These are phyloP conservation scores for Drosophila cognata DNA, from an alignment of 2,888 invertebrate species.

Conservation along the genomic window DNA sequence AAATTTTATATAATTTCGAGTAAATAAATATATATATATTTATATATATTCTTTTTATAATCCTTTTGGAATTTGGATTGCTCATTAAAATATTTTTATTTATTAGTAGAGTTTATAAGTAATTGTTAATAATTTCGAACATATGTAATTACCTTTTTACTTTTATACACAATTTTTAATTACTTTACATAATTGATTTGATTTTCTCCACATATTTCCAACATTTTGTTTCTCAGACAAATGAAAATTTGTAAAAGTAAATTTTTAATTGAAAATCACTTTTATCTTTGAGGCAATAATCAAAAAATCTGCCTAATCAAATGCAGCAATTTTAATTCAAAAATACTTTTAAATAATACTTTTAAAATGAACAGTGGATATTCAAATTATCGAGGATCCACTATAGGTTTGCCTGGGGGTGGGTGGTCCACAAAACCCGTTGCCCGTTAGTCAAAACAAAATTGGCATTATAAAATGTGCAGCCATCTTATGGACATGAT, in stretches of 20 bases:
- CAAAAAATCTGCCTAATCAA: background rate
- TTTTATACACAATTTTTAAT: background rate
- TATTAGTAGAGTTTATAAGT: background rate
- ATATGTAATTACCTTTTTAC: background rate
- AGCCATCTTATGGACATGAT: slow-evolving; percentile 7
- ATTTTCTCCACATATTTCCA: background rate
- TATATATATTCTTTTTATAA: too few relatives aligned
- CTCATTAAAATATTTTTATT: background rate
- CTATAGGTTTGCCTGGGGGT: slow-evolving; percentile 8
- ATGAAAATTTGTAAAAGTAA: background rate
- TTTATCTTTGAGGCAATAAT: background rate
- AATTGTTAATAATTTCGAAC: background rate
- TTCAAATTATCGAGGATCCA: background rate
- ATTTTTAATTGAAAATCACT: background rate
- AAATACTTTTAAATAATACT: background rate
- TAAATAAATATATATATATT: too few relatives aligned
- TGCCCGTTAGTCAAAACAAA: slow-evolving; percentile 18
- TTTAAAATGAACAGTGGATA: background rate
- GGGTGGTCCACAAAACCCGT: slow-evolving; percentile 19
- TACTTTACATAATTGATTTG: background rate
- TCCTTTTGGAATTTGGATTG: too few relatives aligned
- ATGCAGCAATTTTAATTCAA: background rate
- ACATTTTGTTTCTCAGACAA: background rate
- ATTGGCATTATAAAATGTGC: slow-evolving; percentile 25
- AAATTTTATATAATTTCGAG: background rate